Evolutionary conservation across 30 jellyfish, hydroid and myxozoan species (phyloP), one percentile per base, ranked within the genome.

Genomic region (Aurelia sp.): DNA sequence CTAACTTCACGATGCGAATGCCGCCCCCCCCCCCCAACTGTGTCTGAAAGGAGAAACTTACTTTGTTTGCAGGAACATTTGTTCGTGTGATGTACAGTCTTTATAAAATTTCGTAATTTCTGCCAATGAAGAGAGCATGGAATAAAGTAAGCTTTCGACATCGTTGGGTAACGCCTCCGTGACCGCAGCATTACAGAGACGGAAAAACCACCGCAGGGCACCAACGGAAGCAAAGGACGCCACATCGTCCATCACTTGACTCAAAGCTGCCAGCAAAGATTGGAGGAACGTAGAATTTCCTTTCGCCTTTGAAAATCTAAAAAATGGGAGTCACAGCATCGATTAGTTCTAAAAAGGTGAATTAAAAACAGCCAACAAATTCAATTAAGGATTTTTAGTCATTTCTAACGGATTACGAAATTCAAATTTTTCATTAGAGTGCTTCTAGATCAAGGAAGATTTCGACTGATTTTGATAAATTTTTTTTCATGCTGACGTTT

Each of bases 191-290:
- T 62, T 60, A 57, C 86, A 53, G 66, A 93, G 77, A 37, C 86
- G 64, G 69, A 93, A 93, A 40, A 85, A 53, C 98, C 98, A 93
- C 70, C 96, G 96, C 50, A 81, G 27, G 4, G 98, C 96, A 13
- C 96, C 98, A 11, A 92, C 86, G 11, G 98, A 93, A 18, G 31
- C 59, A 73, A 83, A 65, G 8, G 41, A 13, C 69, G 74, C 71
- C 19, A 83, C 73, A 53, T 52, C 23, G 40, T 52, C 77, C 67
- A 70, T 70, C 9, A 68, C 75, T 35, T 10, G 31, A 13, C 19
- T 68, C 64, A 68, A 68, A 22, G 91, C 84, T 4, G 65, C 51
- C 12, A 68, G 33, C 27, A 81, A 73, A 11, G 17, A 64, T 74
- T 11, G 55, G 65, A 48, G 27, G 52, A 78, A 78, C 30, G 47